Conservation (phyloP, 1,140 invertebrate genomes). For the Drosophila novamexicana region DNA sequence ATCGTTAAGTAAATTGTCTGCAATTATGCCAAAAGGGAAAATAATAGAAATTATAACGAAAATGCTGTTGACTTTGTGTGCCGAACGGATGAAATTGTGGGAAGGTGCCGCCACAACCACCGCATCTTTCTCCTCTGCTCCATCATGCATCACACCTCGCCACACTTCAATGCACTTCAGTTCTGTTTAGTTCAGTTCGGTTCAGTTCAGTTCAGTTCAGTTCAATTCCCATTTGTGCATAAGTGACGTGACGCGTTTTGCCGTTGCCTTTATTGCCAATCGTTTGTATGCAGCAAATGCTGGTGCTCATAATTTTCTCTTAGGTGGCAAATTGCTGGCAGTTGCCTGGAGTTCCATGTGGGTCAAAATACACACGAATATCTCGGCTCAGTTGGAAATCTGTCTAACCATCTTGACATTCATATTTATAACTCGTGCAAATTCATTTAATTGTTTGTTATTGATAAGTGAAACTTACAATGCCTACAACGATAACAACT, state of each 20-base stretch:
- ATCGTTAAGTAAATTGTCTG: constrained; percentile 83
- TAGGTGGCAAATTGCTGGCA: constrained; percentile 81
- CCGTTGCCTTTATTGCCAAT: constrained; percentile 34
- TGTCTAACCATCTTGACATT: constrained; percentile 63
- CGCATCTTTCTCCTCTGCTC: background rate
- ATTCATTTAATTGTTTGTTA: constrained; percentile 70
- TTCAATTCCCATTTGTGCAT: constrained; percentile 63
- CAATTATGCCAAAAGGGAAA: constrained; percentile 83
- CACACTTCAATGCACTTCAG: constrained; percentile 11
- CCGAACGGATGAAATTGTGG: constrained; percentile 56
- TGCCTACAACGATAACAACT: constrained; percentile 9
- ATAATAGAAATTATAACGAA: constrained; percentile 83
- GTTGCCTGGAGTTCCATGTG: constrained; percentile 66
- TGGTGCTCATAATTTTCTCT: constrained; percentile 78
- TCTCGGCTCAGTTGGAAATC: constrained; percentile 8
- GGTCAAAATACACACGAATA: constrained; percentile 71
- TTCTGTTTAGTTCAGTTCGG: constrained; percentile 2
- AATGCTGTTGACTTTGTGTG: constrained; percentile 73
- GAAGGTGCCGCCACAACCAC: constrained; percentile 37
- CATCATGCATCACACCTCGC: background rate
- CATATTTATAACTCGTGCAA: constrained; percentile 78
- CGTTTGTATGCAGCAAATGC: constrained; percentile 45
- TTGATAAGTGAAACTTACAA: constrained; percentile 72
- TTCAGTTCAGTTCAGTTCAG: constrained; percentile 4
- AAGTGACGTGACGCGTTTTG: constrained; percentile 63